Conservation (phyloP, 2,113 vertebrate species). For the Cyprinodon brontotheroides region DNA sequence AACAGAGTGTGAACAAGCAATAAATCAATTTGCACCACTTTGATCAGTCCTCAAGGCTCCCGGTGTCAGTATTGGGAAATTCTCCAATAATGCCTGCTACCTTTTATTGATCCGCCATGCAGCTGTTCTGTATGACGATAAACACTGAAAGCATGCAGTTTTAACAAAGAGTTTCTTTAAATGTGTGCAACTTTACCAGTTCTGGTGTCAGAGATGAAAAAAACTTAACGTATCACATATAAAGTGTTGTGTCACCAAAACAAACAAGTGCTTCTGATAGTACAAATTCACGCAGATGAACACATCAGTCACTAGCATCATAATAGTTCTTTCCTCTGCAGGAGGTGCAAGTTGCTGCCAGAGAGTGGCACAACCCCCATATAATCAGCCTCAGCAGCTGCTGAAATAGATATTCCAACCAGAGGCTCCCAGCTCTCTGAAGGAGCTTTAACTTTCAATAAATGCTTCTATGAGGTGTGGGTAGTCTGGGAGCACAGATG, state of each 20-base stretch:
- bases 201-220: not conserved
- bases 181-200: not conserved
- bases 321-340: conserved; percentile 56
- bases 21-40: conserved; percentile 46
- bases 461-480: conserved; percentile 60
- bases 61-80: conserved; percentile 29
- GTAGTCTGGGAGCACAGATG: conserved; percentile 51
- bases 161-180: conserved; percentile 11
- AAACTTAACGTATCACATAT: conserved; percentile 9
- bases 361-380: conserved; percentile 59
- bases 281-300: conserved; percentile 62
- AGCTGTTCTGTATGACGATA: not conserved
- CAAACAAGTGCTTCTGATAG: conserved; percentile 20
- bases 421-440: conserved; percentile 66
- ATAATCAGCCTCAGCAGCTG: conserved; percentile 71
- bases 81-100: conserved; percentile 27
- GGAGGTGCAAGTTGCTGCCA: conserved; percentile 64
- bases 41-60: conserved; percentile 24
- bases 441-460: conserved; percentile 74
- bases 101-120: conserved; percentile 28
- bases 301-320: conserved; percentile 69
- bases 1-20: conserved; percentile 52
- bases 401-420: conserved; percentile 73
- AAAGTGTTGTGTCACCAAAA: conserved; percentile 46
- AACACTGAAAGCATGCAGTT: conserved; percentile 20